Base-by-base conservation (phyloP, 2,113 vertebrate genomes). In the Poeciliopsis turrubarensis region DNA sequence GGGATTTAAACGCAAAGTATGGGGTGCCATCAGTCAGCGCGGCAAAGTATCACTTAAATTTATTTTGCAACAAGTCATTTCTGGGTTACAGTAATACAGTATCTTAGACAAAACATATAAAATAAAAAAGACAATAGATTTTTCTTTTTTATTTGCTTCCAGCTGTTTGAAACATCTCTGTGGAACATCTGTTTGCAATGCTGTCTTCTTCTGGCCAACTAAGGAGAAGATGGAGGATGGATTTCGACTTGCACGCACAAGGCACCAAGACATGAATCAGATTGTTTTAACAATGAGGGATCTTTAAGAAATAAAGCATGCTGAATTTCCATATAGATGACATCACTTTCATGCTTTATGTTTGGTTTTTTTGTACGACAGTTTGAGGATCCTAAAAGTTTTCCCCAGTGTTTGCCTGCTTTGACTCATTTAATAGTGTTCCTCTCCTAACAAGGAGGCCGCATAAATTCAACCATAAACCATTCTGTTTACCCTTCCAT, bases 121-220 rank as follows among this genome's bases (percentile, higher is more conserved):
- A 1, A 34, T 34, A 34, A 8, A 47, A 44, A 27, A 47, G 2
- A 30, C 5, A 11, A 68, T 17, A 12, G 10, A 44, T 51, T n/a
- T 32, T 22, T 30, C 17, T 19, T 68, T 68, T 31, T 68, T 0
- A 22, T 13, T 31, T 7, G 17, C 26, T 69, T 57, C 47, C 6
- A 84, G 79, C 89, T 82, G 68, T 71, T 77, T 60, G 57, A 66
- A 78, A 77, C 70, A 71, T 83, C 66, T 84, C 72, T 26, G 30
- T 69, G 62, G 60, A 72, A 88, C 92, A 92, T 93, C 89, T 94
- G 92, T 87, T 90, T 89, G 70, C 72, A 85, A 93, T 93, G 81
- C 54, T 15, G 27, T 57, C 31, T 66, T 65, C 47, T 73, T 79
- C 80, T 67, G 72, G 71, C 60, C 61, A 69, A 68, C 68, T 68